Evolutionary conservation across 2,888 invertebrate genomes (phyloP).

Genomic region (Tetheella fluctuosa): DNA sequence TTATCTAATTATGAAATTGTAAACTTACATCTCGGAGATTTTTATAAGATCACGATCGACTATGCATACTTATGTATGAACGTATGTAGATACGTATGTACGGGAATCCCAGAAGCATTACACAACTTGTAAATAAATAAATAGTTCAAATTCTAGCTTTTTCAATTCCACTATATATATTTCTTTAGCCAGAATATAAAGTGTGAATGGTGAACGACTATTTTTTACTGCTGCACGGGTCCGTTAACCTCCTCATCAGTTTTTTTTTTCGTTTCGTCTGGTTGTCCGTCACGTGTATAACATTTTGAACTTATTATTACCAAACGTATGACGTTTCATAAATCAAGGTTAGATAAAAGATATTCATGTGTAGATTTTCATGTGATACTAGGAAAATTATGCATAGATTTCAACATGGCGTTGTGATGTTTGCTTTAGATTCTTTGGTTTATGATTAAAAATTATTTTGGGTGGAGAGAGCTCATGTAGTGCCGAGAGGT

Average conservation of each 20-base stretch:
- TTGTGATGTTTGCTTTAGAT: too few species aligned
- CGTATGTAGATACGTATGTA: too few species aligned
- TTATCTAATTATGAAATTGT: too few species aligned
- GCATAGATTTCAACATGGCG: too few species aligned
- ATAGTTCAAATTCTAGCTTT: background rate
- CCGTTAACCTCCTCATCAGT: background rate
- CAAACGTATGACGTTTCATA: background rate
- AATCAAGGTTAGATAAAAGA: background rate
- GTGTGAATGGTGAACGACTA: background rate
- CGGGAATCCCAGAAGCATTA: background rate
- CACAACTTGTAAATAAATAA: background rate
- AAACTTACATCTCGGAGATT: too few species aligned
- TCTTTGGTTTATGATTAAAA: too few species aligned
- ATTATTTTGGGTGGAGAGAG: too few species aligned
- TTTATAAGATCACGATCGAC: too few species aligned
- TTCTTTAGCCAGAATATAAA: background rate
- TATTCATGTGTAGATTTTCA: background rate
- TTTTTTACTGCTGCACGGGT: background rate
- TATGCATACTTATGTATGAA: too few species aligned
- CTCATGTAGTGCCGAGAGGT: too few species aligned
- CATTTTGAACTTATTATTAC: background rate
- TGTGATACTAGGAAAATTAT: background rate
- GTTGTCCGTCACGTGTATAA: background rate
- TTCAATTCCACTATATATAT: background rate
- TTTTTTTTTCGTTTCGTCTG: background rate